Percentiles rank a stretch among this genome's conserved stretches.
phyloP scores from a whole-genome alignment of 1,140 invertebrate genomes.

The Zaprionus gabonicus region DNA sequence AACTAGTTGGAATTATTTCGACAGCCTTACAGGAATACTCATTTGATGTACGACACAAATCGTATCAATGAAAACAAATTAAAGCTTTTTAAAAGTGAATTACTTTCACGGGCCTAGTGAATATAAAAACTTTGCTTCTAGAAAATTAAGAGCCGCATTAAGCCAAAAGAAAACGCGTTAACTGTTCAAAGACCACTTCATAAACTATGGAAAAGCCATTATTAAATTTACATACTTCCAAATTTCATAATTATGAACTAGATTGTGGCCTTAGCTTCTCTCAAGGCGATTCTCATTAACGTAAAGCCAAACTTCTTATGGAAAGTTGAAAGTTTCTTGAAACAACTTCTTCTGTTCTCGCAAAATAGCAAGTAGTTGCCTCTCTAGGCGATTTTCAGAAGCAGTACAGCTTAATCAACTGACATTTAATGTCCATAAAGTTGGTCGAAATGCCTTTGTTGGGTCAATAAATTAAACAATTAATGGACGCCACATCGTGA shows the following conservation, averaged over 20 bases:
- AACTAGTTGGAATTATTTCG: not conserved
- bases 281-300: not conserved
- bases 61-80: not conserved
- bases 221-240: not conserved
- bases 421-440: conserved; percentile 30
- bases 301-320: not conserved
- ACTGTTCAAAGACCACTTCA: no score
- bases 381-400: conserved; percentile 12
- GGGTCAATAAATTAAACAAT: conserved; percentile 72
- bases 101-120: not conserved
- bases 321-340: not conserved
- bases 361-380: not conserved
- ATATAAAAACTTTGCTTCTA: no score
- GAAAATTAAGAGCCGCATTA: no score
- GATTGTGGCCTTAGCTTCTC: not conserved
- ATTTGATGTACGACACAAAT: no score
- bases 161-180: no score
- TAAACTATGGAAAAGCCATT: not conserved
- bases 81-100: not conserved
- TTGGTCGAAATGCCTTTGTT: conserved; percentile 51
- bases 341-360: not conserved
- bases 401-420: conserved; percentile 41
- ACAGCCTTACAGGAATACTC: not conserved
- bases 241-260: not conserved
- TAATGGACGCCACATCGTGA: conserved; percentile 53